Conservation (phyloP, 2,797 vertebrate species). For the Hypotaenidia okinawae region DNA sequence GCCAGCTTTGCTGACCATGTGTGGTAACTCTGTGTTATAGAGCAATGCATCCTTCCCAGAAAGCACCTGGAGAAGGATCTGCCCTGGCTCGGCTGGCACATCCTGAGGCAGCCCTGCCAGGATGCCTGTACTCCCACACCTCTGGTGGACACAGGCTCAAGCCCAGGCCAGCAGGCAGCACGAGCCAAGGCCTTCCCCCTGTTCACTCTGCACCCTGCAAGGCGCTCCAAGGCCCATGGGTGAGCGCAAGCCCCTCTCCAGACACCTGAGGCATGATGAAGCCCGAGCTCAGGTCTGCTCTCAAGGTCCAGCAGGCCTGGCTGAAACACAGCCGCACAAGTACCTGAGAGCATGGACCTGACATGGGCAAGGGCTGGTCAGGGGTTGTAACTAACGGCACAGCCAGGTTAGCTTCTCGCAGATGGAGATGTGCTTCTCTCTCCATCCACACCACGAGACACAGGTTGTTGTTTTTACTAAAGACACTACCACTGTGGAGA, state of each 20-base stretch:
- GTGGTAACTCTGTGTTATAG: too few relatives aligned
- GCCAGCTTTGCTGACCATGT: too few relatives aligned
- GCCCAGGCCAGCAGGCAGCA: background rate
- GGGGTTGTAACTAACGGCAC: background rate
- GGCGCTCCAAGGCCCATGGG: background rate
- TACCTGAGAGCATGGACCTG: background rate
- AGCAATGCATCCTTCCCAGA: too few relatives aligned
- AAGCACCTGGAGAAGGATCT: fast-evolving
- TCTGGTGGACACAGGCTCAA: fast-evolving
- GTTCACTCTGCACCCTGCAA: background rate
- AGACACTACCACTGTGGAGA: background rate
- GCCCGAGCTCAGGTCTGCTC: background rate
- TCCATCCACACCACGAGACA: background rate
- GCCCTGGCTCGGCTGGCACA: background rate
- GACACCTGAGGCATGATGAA: too few relatives aligned
- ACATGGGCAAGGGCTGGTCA: fast-evolving
- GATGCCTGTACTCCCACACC: background rate
- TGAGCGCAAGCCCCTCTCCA: background rate
- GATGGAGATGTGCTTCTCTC: background rate
- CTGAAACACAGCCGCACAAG: background rate
- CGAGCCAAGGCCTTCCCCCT: background rate
- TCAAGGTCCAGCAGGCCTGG: background rate
- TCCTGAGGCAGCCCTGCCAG: fast-evolving
- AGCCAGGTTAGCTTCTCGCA: background rate
- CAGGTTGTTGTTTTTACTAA: background rate